Evolutionary conservation across 2,113 vertebrate species (phyloP), one percentile per base, ranked within the genome.

Genomic region (Sylvia atricapilla): DNA sequence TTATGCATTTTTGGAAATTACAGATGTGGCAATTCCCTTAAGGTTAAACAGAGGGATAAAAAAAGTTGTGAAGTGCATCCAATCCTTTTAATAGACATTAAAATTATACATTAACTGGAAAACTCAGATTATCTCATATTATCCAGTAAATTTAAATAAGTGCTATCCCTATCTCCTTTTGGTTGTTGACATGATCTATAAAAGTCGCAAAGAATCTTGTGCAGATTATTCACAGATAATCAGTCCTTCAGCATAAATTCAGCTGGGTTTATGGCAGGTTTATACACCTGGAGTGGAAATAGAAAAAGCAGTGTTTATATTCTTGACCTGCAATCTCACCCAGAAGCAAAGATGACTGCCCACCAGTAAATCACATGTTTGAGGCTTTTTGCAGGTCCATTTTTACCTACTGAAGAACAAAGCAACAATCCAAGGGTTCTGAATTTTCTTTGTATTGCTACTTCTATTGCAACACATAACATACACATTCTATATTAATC

Each of bases 1-100:
- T 90, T 90, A 89, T 13, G 33, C 62, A 21, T 52, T 78, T 92
- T 70, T 90, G 55, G 80, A 96, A 90, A 81, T 87, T 30, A 68
- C 47, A 80, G 9, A 69, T 0, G 1, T 80, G 52, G n/a, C 31
- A 80, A 81, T 93, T 94, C 64, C 80, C 52, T 24, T 87, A 55
- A 74, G 76, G 24, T 77, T 90, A 84, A 74, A 55, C 3, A 81
- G 43, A 67, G 56, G 19, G 14, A 55, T 77, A n/a, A 90, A 94
- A 82, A 67, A 72, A 23, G 19, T 44, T 73, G 12, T 56, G 53
- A 90, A 60, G 37, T 73, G 31, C 56, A 53, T 33, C 6, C 20
- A 72, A 67, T 21, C 31, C 56, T 60, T 81, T 15, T 74, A 56
- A 67, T 6, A 73, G 39, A 33, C 13, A 80, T 31, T 49, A 69